Evolutionary conservation across 2,888 invertebrate genomes (phyloP).

Genomic region (Catocala sponsa): DNA sequence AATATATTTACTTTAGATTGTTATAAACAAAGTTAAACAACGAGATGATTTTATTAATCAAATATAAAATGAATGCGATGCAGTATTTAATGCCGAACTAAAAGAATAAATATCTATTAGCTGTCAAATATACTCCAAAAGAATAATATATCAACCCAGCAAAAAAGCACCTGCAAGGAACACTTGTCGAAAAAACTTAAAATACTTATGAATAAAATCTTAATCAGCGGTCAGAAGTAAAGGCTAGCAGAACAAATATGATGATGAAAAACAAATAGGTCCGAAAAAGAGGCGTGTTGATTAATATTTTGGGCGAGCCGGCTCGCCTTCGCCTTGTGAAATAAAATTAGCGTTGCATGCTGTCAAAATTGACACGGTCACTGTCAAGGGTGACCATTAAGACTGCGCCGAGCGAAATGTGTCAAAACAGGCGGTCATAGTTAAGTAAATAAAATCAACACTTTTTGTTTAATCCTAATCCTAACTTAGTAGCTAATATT

Average conservation of each 20-base stretch:
- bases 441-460: too few relatives aligned
- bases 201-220: conserved; percentile 84
- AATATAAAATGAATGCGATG: not conserved
- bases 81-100: not conserved
- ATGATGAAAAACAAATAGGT: conserved; percentile 82
- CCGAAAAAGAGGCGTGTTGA: conserved; percentile 82
- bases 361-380: conserved; percentile 79
- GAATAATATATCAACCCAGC: conserved; percentile 11
- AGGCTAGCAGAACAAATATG: conserved; percentile 69
- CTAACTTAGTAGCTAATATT: too few relatives aligned
- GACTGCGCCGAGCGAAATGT: too few relatives aligned
- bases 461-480: too few relatives aligned
- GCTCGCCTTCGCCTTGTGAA: conserved; percentile 62
- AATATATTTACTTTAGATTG: conserved; percentile 31
- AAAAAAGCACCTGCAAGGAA: conserved; percentile 35
- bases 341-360: conserved; percentile 74
- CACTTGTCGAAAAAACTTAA: conserved; percentile 58
- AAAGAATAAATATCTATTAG: conserved; percentile 10
- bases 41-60: conserved; percentile 8
- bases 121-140: conserved; percentile 12
- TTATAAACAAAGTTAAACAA: conserved; percentile 20
- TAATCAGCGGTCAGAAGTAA: conserved; percentile 79
- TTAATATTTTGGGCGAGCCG: conserved; percentile 79
- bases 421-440: too few relatives aligned
- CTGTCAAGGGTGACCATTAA: conserved; percentile 62